phyloP scores from a whole-genome alignment of 2,797 vertebrate species.

The Rhyacichthys aspro region DNA sequence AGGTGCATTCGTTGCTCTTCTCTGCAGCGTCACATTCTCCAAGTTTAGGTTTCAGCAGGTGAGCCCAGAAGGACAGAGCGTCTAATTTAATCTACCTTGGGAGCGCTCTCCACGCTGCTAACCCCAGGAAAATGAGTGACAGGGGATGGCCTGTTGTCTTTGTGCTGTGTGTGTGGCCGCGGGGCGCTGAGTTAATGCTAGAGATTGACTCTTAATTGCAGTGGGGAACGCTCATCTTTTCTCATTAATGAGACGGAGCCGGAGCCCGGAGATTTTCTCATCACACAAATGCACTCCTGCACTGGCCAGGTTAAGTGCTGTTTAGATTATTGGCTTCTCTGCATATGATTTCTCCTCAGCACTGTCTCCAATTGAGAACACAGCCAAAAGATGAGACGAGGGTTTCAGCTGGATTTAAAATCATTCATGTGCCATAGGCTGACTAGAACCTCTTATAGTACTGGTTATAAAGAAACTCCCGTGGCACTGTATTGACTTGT shows the following conservation, averaged over 20 bases:
- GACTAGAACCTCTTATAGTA: no score
- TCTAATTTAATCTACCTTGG: slow-evolving; percentile 72
- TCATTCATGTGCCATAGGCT: no score
- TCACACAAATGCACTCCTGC: slow-evolving; percentile 68
- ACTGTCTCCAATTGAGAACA: slow-evolving; percentile 58
- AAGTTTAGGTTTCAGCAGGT: slow-evolving; percentile 79
- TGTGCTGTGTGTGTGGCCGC: slow-evolving; percentile 81
- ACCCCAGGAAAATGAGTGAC: slow-evolving; percentile 71
- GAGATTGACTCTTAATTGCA: slow-evolving; percentile 83
- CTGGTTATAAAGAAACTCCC: no score
- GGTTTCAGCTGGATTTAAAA: slow-evolving; percentile 17
- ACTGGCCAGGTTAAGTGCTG: slow-evolving; percentile 72
- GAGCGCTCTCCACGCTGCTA: slow-evolving; percentile 63
- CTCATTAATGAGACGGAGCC: slow-evolving; percentile 77
- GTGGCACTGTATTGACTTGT: no score
- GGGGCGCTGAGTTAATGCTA: slow-evolving; percentile 74
- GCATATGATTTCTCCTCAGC: slow-evolving; percentile 44
- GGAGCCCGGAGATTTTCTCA: slow-evolving; percentile 75
- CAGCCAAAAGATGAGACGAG: slow-evolving; percentile 50
- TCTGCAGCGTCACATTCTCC: slow-evolving; percentile 59
- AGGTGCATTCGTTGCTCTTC: slow-evolving; percentile 44
- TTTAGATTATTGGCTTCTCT: slow-evolving; percentile 70
- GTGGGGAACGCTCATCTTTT: slow-evolving; percentile 80
- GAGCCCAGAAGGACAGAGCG: slow-evolving; percentile 63
- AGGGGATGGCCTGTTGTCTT: slow-evolving; percentile 75